Conservation (phyloP, 2,888 invertebrate species). For the Sclerodermus sp. region DNA sequence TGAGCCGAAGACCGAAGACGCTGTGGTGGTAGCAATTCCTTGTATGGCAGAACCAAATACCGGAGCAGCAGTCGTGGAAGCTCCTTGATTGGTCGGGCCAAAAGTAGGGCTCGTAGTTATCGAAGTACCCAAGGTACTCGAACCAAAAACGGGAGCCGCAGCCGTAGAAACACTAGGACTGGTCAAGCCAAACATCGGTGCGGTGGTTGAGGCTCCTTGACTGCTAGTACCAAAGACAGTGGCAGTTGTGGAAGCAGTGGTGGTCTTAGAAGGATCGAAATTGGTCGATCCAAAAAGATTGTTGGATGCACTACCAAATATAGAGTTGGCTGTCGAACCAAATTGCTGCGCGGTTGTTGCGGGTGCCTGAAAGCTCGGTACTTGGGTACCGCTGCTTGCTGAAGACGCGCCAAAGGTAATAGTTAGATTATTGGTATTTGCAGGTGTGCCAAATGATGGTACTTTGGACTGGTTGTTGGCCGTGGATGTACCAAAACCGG, state of each 20-base stretch:
- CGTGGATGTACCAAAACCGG: background rate
- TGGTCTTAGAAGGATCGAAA: conserved; percentile 30
- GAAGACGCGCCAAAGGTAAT: conserved; percentile 11
- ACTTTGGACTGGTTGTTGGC: background rate
- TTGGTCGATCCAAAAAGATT: conserved; percentile 8
- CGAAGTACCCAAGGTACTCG: conserved; percentile 12
- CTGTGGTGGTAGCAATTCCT: too few species aligned
- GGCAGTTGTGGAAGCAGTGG: background rate
- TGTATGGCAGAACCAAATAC: conserved; percentile 9
- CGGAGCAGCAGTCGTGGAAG: conserved; percentile 5
- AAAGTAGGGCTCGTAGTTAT: conserved; percentile 14
- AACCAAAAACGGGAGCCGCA: conserved; percentile 20
- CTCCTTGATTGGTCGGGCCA: conserved; percentile 16
- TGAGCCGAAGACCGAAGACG: background rate
- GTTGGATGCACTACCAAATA: conserved; percentile 20
- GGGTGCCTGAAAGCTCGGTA: conserved; percentile 14
- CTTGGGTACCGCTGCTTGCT: background rate
- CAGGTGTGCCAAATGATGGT: background rate
- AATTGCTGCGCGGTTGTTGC: conserved; percentile 21
- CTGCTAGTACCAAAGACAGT: background rate
- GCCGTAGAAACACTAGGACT: background rate
- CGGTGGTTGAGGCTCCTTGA: background rate
- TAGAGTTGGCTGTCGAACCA: conserved; percentile 17
- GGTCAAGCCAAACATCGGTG: background rate
- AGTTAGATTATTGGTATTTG: conserved; percentile 1